These are phyloP conservation scores for Diarsia mendica DNA, from an alignment of 2,888 invertebrate genomes.

Conservation along the genomic window DNA sequence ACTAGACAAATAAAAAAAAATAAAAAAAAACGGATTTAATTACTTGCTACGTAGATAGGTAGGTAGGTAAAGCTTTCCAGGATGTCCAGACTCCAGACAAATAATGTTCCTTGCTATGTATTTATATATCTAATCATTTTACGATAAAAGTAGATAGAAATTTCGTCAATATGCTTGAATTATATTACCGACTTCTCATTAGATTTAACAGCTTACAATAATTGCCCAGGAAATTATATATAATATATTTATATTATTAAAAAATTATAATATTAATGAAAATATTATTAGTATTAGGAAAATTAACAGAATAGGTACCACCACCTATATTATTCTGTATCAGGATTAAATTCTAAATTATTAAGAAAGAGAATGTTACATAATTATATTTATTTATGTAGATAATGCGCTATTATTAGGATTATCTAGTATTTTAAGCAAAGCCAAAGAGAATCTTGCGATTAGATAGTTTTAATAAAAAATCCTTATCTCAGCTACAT, in stretches of 20 bases:
- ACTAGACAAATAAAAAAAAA: too few relatives aligned
- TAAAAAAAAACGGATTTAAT: not conserved
- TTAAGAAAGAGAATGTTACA: conserved; percentile 27
- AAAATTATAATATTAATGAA: not conserved
- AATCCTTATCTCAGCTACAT: not conserved
- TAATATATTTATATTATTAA: too few relatives aligned
- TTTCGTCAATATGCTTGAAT: conserved; percentile 14
- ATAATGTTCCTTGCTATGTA: conserved; percentile 26
- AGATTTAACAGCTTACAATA: conserved; percentile 20
- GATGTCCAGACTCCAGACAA: conserved; percentile 20
- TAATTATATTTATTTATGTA: conserved; percentile 35
- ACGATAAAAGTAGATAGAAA: conserved; percentile 38
- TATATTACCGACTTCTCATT: conserved; percentile 9
- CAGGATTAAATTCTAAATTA: conserved; percentile 25
- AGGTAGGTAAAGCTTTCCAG: conserved; percentile 41
- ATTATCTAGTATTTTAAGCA: conserved; percentile 14
- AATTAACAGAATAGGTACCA: not conserved
- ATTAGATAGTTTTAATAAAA: conserved; percentile 16
- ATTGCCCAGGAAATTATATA: conserved; percentile 11
- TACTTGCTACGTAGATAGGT: conserved; percentile 15
- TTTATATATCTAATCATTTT: conserved; percentile 9
- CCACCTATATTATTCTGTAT: conserved; percentile 25
- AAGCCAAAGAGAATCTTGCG: conserved; percentile 24
- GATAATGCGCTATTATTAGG: conserved; percentile 35
- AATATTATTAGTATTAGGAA: conserved; percentile 4